Conservation (phyloP, 2,888 invertebrate species). For the Selenia dentaria region DNA sequence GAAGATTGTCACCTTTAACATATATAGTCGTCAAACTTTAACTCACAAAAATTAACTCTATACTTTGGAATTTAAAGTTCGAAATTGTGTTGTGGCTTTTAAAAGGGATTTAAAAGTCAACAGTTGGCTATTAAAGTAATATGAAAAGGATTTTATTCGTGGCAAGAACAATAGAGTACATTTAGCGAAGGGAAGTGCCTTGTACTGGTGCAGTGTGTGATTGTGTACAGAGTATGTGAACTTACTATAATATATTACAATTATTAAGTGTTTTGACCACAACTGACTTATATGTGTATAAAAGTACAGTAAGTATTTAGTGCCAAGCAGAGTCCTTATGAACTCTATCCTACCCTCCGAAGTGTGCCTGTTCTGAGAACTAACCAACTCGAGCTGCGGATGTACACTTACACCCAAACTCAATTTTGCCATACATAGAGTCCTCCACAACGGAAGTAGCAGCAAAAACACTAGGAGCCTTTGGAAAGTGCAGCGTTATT, state of each 20-base stretch:
- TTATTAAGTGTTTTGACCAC: too few relatives aligned
- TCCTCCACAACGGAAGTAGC: too few relatives aligned
- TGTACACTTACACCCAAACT: too few relatives aligned
- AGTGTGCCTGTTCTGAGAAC: too few relatives aligned
- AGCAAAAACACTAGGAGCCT: too few relatives aligned
- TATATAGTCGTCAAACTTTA: constrained; percentile 40
- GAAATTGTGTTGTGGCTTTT: background rate
- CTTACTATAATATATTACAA: constrained; percentile 3
- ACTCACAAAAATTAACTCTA: constrained; percentile 2
- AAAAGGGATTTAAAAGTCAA: constrained; percentile 59
- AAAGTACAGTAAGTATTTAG: too few relatives aligned
- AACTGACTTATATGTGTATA: too few relatives aligned
- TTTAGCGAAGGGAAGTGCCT: constrained; percentile 65
- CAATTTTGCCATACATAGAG: too few relatives aligned
- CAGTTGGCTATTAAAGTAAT: constrained; percentile 50
- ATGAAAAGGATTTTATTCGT: constrained; percentile 64
- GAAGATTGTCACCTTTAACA: constrained; percentile 30
- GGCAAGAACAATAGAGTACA: constrained; percentile 65
- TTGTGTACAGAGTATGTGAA: constrained; percentile 13
- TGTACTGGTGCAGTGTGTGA: constrained; percentile 36
- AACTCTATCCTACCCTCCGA: too few relatives aligned
- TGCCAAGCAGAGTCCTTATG: too few relatives aligned
- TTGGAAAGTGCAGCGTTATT: too few relatives aligned
- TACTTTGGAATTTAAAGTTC: background rate
- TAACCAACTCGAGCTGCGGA: too few relatives aligned